Conservation (phyloP, 1,140 invertebrate species). For the Platorchestia sp. region DNA sequence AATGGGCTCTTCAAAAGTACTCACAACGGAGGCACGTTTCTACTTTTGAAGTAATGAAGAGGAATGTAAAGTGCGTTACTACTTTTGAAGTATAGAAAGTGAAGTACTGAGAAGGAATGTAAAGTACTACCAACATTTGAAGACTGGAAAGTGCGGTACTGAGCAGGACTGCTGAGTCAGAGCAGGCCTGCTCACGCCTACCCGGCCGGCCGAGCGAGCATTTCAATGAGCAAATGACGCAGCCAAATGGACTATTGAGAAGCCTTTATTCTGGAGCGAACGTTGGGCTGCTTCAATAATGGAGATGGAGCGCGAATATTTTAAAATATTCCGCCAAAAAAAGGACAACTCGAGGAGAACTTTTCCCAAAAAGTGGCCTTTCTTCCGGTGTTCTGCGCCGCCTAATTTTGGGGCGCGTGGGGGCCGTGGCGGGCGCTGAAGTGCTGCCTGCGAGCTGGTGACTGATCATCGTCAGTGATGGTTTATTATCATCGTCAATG, state of each 20-base stretch:
- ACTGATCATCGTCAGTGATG: too few species aligned
- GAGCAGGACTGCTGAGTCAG: background rate
- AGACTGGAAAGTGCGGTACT: background rate
- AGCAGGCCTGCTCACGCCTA: background rate
- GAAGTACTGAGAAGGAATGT: too few species aligned
- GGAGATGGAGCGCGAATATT: background rate
- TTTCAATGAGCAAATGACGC: background rate
- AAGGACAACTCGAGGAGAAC: background rate
- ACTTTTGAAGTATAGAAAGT: too few species aligned
- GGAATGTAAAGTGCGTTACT: too few species aligned
- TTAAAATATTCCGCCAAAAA: background rate
- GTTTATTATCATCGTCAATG: too few species aligned
- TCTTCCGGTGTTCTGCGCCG: background rate
- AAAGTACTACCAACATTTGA: too few species aligned
- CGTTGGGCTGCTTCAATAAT: background rate
- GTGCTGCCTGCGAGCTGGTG: too few species aligned
- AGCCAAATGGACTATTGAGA: constrained; percentile 5
- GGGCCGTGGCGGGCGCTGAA: too few species aligned
- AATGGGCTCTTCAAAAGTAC: too few species aligned
- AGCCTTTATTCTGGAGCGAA: background rate
- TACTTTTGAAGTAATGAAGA: too few species aligned
- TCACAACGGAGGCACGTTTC: too few species aligned
- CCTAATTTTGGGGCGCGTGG: background rate
- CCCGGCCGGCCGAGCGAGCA: background rate
- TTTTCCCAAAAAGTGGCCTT: background rate